Evolutionary conservation across 53 echinoderm and acorn worm genomes (phyloP).

Genomic region (Apostichopus leukothele): DNA sequence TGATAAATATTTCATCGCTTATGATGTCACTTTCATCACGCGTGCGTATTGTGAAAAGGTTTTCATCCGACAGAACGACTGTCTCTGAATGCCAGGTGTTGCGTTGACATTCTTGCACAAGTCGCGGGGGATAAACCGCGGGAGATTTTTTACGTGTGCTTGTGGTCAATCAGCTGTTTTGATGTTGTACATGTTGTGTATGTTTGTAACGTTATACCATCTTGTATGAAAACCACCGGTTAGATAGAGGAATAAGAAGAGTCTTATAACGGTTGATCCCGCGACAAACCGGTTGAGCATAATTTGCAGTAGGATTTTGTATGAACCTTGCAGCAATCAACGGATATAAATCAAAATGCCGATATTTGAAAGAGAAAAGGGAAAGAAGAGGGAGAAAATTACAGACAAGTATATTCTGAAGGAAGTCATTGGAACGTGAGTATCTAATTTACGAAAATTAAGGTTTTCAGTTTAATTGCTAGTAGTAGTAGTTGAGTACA

Average conservation of each 20-base stretch:
- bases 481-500: too few relatives aligned
- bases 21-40: neutral
- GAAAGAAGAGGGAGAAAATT: constrained; percentile 60
- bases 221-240: constrained; percentile 7
- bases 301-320: neutral
- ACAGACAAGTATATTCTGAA: constrained; percentile 67
- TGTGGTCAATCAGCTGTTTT: constrained; percentile 48
- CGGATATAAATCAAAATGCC: constrained; percentile 48
- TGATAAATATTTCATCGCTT: constrained; percentile 25
- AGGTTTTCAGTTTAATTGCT: too few relatives aligned
- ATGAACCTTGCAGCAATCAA: neutral
- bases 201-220: neutral
- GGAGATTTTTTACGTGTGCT: constrained; percentile 17
- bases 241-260: neutral
- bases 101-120: neutral
- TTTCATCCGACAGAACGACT: neutral
- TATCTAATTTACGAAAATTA: constrained; percentile 21
- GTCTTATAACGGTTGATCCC: neutral
- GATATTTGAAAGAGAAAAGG: constrained; percentile 52
- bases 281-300: neutral
- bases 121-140: neutral
- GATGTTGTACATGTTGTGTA: neutral
- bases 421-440: constrained; percentile 85
- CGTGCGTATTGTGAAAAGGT: neutral
- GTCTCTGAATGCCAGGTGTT: constrained; percentile 15